Conservation (phyloP, 2,113 vertebrate species). For the Meleagris gallopavo region DNA sequence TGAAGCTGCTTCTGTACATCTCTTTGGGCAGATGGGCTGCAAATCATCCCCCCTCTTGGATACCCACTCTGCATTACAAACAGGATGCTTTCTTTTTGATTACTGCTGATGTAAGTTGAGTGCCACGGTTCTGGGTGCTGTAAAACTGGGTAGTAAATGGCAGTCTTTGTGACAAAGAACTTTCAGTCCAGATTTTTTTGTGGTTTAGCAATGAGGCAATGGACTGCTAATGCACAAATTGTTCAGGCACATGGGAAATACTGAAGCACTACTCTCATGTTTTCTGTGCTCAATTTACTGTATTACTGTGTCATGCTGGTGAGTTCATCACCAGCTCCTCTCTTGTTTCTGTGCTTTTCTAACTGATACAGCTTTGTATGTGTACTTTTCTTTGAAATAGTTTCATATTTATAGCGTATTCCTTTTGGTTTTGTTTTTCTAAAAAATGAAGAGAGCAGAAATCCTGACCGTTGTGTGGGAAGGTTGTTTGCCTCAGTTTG, state of each 20-base stretch:
- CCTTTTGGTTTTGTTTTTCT: not conserved
- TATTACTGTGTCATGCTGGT: slow-evolving; percentile 24
- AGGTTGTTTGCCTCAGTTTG: not conserved
- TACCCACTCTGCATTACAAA: not conserved
- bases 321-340: slow-evolving; percentile 29
- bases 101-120: not conserved
- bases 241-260: slow-evolving; percentile 32
- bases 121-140: not conserved
- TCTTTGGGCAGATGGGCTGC: not conserved
- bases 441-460: not conserved
- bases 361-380: not conserved
- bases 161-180: slow-evolving; percentile 21
- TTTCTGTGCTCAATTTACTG: slow-evolving; percentile 39
- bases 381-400: not conserved
- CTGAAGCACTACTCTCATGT: slow-evolving; percentile 32
- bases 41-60: not conserved
- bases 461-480: not conserved
- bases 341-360: not conserved
- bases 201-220: slow-evolving; percentile 42
- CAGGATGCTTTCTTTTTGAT: not conserved
- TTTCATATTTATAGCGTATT: not conserved
- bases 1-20: not conserved
- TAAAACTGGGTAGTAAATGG: slow-evolving; percentile 31
- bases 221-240: slow-evolving; percentile 59
- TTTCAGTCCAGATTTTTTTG: not conserved